A percentile compares a stretch with the other conserved stretches of the same genome.
These are phyloP conservation scores for Brachymystax lenok DNA, from an alignment of 2,797 vertebrate genomes.

Conservation along the genomic window DNA sequence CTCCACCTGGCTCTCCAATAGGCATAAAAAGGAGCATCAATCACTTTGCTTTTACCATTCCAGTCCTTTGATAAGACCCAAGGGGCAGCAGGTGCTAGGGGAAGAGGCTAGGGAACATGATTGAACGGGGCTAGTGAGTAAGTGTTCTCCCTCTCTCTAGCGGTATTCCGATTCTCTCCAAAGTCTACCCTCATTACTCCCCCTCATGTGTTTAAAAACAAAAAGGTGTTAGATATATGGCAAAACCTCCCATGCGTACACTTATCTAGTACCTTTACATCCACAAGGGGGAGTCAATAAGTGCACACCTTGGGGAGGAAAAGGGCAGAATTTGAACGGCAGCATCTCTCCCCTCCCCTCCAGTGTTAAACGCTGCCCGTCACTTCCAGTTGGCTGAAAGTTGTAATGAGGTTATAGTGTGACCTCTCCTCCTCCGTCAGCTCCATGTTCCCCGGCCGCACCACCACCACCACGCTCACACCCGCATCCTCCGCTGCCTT, in stretches of 20 bases:
- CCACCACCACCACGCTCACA: conserved; percentile 86
- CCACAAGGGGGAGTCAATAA: background rate
- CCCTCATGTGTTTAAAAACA: background rate
- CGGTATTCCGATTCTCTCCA: background rate
- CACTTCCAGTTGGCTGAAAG: conserved; percentile 86
- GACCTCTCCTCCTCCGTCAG: conserved; percentile 90
- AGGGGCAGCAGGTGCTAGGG: background rate
- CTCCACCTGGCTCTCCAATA: background rate
- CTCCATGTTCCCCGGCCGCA: conserved; percentile 90
- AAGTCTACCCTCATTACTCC: background rate
- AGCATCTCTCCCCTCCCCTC: background rate
- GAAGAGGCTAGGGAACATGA: background rate
- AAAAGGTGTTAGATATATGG: background rate
- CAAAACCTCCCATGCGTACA: background rate
- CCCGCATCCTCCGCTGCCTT: conserved; percentile 90
- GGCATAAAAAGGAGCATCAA: background rate
- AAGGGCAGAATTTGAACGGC: conserved; percentile 22
- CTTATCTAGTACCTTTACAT: background rate
- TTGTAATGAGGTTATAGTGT: conserved; percentile 84
- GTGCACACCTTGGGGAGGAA: background rate
- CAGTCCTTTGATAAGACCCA: conserved; percentile 1
- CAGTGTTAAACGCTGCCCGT: conserved; percentile 65
- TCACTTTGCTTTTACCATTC: conserved; percentile 22
- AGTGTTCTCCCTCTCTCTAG: background rate
- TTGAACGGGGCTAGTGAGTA: too few species aligned